Base-by-base conservation (phyloP, 2,113 vertebrate species). In the Burhinus bistriatus region DNA sequence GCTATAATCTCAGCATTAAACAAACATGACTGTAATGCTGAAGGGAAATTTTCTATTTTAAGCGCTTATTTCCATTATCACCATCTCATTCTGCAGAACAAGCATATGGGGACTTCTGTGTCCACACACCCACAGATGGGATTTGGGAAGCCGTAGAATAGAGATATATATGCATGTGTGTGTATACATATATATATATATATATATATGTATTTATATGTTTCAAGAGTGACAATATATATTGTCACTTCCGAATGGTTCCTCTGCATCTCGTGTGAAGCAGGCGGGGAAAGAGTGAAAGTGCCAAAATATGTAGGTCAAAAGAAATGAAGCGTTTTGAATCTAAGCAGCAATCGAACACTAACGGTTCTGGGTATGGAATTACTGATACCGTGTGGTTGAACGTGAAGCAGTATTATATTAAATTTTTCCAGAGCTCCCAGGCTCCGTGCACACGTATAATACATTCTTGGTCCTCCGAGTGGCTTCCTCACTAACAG, bases 21-120 rank as follows among this genome's bases (percentile, higher is more conserved):
- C 77, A 82, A 83, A 64, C 95, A 90, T 14, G 57, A 42, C 94
- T 93, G 42, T 6, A 29, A 49, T 10, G 87, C 91, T 91, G 89
- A 87, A 34, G 78, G 73, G 82, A 93, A 80, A 76, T 52, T 4
- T 62, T 52, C 95, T 95, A 85, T 97, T 96, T 94, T 96, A 73
- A 92, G 94, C 23, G 1, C 59, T 93, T 40, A 34, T 87, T 97
- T 59, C 84, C 81, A 49, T 89, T 72, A 70, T 90, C 95, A 34
- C 76, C 26, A 7, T 68, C 79, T 42, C 75, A 2, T 59, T 61
- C 42, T 69, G 69, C 42, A 16, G 61, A 59, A 59, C 17, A 5
- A 34, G 69, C 85, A 12, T 6, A 66, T 38, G 62, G 70, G 95
- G 47, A 36, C 20, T 44, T 8, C 13, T 19, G 64, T 15, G 75